These are phyloP conservation scores for Macrotrachela quadricornifera DNA, from an alignment of 1,140 invertebrate genomes.

Conservation along the genomic window DNA sequence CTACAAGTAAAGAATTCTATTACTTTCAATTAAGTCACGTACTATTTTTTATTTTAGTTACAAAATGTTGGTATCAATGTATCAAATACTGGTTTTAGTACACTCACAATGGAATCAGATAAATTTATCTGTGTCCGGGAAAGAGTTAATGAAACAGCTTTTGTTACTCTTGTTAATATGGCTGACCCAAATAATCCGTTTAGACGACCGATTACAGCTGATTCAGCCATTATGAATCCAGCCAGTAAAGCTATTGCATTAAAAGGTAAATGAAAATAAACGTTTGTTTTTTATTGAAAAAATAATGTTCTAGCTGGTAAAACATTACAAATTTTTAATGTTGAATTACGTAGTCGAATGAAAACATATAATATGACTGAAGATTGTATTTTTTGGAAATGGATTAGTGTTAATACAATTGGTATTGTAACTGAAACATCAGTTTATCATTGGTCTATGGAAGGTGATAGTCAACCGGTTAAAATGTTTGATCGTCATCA, in stretches of 20 bases:
- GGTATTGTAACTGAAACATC: conserved; percentile 85
- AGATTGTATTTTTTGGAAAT: conserved; percentile 98
- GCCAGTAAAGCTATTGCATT: conserved; percentile 78
- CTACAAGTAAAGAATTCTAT: no score
- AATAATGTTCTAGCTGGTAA: conserved; percentile 50
- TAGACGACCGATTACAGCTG: conserved; percentile 84
- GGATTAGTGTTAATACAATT: conserved; percentile 90
- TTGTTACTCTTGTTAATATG: conserved; percentile 95
- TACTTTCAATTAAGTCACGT: no score
- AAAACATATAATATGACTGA: conserved; percentile 95
- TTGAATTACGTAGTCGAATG: conserved; percentile 99
- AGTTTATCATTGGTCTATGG: conserved; percentile 98
- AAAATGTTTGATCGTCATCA: conserved; percentile 97
- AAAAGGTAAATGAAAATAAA: conserved; percentile 20
- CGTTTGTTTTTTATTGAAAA: not conserved
- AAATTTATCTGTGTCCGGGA: conserved; percentile 98
- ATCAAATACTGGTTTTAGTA: conserved; percentile 90
- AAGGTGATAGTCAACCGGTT: conserved; percentile 75
- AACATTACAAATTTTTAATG: conserved; percentile 97
- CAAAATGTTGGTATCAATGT: conserved; percentile 93
- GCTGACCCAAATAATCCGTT: conserved; percentile 82
- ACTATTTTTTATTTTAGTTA: no score
- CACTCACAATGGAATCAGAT: conserved; percentile 98
- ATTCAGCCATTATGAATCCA: conserved; percentile 99
- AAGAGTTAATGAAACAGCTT: conserved; percentile 86